Evolutionary conservation across 2,113 vertebrate genomes (phyloP), one percentile per base, ranked within the genome.

Genomic region (Lipophrys pholis): DNA sequence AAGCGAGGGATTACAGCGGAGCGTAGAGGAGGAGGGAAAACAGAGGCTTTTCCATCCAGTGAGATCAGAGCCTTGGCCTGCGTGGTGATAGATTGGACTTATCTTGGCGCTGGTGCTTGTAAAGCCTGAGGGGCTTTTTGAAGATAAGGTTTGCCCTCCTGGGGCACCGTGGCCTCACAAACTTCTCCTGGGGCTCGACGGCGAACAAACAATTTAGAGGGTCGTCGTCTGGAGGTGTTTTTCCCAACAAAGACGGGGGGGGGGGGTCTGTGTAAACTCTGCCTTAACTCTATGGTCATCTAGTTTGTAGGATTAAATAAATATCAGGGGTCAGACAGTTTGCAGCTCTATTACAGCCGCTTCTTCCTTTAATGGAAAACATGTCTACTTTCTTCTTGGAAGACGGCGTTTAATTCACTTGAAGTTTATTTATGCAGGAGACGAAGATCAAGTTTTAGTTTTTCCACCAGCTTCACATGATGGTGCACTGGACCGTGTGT

Each of bases 61-160:
- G 8, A 65, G 63, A 81, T 84, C 75, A 82, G 81, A 82, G 65
- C 51, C 10, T 30, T 17, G 54, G 66, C 63, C 62, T 49, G 42
- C 52, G 57, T 78, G 59, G 57, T 73, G 68, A 81, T 76, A 62
- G 57, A 79, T 48, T 76, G 56, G 60, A 62, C 3, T 62, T 83
- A 66, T 76, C 76, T 54, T 30, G 57, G 64, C 65, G 68, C 41
- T 65, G 36, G 36, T 62, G 55, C 70, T 69, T 76, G 55, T 69
- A 58, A 53, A 62, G 39, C 78, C 69, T 63, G 17, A 60, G 72
- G 68, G 61, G 55, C 54, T 77, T 67, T 76, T 74, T 67, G 52
- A 42, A 83, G 69, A 86, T 77, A 77, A 64, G 71, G 67, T 35
- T 54, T 51, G 43, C 36, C 45, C 72, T 81, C 61, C 43, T 49